Evolutionary conservation across 2,888 invertebrate genomes (phyloP).

Genomic region (Anagyrus pseudococci): DNA sequence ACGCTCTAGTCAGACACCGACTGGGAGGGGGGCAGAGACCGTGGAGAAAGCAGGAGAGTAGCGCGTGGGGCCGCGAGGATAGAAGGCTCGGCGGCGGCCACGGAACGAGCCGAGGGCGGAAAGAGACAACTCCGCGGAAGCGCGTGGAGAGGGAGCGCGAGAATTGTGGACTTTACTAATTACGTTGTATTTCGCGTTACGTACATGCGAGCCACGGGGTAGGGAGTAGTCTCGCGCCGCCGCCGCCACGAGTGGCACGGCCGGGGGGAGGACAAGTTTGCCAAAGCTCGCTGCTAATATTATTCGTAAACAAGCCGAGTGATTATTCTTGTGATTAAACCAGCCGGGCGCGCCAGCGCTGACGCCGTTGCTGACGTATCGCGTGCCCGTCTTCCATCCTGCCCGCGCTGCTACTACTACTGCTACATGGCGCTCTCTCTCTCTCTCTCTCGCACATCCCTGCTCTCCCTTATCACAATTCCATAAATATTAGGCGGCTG

Average conservation of each 20-base stretch:
- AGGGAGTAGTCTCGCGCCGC: not conserved
- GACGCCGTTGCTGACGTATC: not conserved
- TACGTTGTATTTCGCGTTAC: constrained; percentile 43
- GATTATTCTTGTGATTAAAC: constrained; percentile 46
- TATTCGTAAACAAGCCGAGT: constrained; percentile 45
- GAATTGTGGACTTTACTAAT: constrained; percentile 47
- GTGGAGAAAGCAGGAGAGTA: not conserved
- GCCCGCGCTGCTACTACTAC: too few relatives aligned
- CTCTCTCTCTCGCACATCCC: too few relatives aligned
- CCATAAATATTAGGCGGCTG: constrained; percentile 10
- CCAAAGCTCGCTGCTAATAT: constrained; percentile 44
- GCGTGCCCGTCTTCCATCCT: not conserved
- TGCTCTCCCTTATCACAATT: constrained; percentile 14
- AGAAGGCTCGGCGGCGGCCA: constrained; percentile 6
- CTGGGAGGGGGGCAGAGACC: not conserved
- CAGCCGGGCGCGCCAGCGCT: not conserved
- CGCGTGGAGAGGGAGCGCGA: constrained; percentile 31
- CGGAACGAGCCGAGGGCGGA: constrained; percentile 7
- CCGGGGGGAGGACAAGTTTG: constrained; percentile 39
- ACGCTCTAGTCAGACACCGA: constrained; percentile 6
- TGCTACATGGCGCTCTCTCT: not conserved
- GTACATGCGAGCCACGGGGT: constrained; percentile 28
- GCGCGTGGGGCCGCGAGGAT: constrained; percentile 16
- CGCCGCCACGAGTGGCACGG: constrained; percentile 2
- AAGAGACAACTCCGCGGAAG: constrained; percentile 1